Evolutionary conservation across 2,888 invertebrate species (phyloP).

Genomic region (Axea sp.): DNA sequence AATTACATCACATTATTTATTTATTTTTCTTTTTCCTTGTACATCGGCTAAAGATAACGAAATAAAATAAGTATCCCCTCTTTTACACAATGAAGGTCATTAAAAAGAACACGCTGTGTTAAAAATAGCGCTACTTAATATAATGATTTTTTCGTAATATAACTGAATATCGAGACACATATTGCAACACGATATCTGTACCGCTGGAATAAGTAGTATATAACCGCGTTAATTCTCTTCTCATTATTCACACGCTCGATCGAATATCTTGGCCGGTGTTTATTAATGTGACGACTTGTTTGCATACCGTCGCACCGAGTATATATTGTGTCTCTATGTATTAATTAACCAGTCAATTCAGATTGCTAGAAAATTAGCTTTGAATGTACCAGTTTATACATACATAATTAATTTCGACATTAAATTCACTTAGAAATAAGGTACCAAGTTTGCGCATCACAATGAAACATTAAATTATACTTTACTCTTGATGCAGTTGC

Average conservation of each 20-base stretch:
- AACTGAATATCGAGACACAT: slow-evolving; percentile 24
- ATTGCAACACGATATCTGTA: slow-evolving; percentile 19
- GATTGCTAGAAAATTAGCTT: no score
- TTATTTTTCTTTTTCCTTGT: no score
- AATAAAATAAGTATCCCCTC: no score
- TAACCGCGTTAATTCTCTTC: slow-evolving; percentile 37
- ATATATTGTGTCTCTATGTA: slow-evolving; percentile 28
- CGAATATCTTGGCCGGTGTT: slow-evolving; percentile 44
- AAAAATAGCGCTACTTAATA: slow-evolving; percentile 18
- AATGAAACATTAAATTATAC: no score
- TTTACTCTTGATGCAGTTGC: no score
- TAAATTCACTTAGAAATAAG: slow-evolving; percentile 6
- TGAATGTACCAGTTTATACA: no score
- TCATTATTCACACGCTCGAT: slow-evolving; percentile 51
- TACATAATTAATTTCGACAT: slow-evolving; percentile 6
- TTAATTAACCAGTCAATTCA: slow-evolving; percentile 23
- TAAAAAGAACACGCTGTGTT: no score
- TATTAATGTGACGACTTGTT: slow-evolving; percentile 44
- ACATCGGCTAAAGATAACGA: no score
- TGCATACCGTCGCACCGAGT: slow-evolving; percentile 19
- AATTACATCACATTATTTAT: no score
- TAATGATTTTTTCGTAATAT: slow-evolving; percentile 28
- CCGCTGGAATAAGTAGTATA: slow-evolving; percentile 21
- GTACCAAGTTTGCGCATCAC: no score
- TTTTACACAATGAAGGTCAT: no score